A percentile compares a stretch with the other conserved stretches of the same genome.
Conservation (phyloP, 1,140 invertebrate species). For the Mactra quadrangularis region DNA sequence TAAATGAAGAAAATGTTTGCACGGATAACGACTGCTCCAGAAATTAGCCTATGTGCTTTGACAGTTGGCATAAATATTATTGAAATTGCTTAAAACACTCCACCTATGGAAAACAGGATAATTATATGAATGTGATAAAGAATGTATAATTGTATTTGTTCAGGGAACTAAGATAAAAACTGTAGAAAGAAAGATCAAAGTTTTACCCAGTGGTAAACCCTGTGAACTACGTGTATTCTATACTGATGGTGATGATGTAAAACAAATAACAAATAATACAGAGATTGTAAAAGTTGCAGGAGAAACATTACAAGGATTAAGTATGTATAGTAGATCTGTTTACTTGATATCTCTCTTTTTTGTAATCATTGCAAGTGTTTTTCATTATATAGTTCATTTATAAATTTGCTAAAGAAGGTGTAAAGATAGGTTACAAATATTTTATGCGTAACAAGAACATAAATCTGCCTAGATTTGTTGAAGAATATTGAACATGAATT, state of each 20-base stretch:
- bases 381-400: too few relatives aligned
- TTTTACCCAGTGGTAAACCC: conserved; percentile 78
- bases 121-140: too few relatives aligned
- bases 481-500: too few relatives aligned
- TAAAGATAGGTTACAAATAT: neutral
- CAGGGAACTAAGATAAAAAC: conserved; percentile 13
- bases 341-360: neutral
- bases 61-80: too few relatives aligned
- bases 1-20: too few relatives aligned
- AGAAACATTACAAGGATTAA: conserved; percentile 66
- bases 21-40: too few relatives aligned
- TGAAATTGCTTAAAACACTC: too few relatives aligned
- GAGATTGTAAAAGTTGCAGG: conserved; percentile 71
- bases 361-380: neutral
- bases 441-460: neutral
- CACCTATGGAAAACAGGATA: too few relatives aligned
- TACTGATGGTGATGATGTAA: conserved; percentile 29
- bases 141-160: too few relatives aligned
- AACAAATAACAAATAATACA: conserved; percentile 62
- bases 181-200: conserved; percentile 73
- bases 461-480: neutral
- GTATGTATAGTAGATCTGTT: conserved; percentile 68
- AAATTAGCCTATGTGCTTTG: too few relatives aligned
- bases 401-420: neutral
- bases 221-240: conserved; percentile 73